phyloP scores from a whole-genome alignment of 2,113 vertebrate genomes.

The Hydropotes inermis region DNA sequence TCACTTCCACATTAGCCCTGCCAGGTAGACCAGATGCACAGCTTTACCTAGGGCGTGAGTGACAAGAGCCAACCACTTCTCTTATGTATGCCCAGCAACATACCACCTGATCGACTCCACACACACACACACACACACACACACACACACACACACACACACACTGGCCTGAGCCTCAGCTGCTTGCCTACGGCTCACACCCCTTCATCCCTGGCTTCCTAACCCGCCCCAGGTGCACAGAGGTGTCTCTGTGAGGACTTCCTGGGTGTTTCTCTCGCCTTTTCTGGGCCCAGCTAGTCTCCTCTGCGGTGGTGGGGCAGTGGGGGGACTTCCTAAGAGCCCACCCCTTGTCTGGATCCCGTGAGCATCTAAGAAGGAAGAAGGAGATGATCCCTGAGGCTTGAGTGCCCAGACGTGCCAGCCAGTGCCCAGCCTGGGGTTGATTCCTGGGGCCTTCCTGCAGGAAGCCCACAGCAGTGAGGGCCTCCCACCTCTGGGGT shows the following conservation, averaged over 20 bases:
- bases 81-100: fast-evolving
- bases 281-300: neutral
- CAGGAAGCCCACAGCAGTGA: neutral
- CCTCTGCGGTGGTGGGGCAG: neutral
- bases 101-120: fast-evolving
- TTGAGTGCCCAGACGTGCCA: neutral
- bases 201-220: too few relatives aligned
- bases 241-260: neutral
- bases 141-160: neutral
- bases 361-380: neutral
- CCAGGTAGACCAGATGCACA: neutral
- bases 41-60: neutral
- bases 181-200: neutral
- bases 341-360: neutral
- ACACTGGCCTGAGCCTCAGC: neutral
- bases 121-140: fast-evolving
- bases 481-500: neutral
- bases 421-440: neutral
- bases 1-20: neutral
- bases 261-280: neutral
- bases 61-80: fast-evolving
- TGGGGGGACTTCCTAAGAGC: neutral
- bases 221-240: neutral
- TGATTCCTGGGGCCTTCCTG: neutral
- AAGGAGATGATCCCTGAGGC: neutral